phyloP scores from a whole-genome alignment of 2,797 vertebrate species.

The Sebastes wilsoni region DNA sequence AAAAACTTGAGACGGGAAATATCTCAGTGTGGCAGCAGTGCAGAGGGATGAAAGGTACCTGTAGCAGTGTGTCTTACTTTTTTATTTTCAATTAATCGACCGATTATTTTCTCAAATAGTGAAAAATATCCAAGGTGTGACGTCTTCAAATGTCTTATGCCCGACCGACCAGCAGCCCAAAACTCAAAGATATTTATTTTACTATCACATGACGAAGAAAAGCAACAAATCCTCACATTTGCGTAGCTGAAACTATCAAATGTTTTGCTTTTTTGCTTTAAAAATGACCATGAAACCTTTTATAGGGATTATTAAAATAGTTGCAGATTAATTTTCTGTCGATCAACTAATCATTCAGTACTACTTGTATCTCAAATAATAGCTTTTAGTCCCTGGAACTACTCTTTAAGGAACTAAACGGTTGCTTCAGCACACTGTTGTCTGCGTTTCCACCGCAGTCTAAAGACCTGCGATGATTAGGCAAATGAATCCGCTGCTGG shows the following conservation, averaged over 20 bases:
- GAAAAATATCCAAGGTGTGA: background rate
- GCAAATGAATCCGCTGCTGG: too few relatives aligned
- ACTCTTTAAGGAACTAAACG: too few relatives aligned
- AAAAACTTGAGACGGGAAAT: background rate
- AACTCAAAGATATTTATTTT: background rate
- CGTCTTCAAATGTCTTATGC: background rate
- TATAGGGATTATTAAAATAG: background rate
- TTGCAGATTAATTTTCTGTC: too few relatives aligned
- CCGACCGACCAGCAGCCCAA: background rate
- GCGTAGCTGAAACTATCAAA: background rate
- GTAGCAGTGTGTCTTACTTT: background rate
- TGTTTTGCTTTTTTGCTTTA: background rate
- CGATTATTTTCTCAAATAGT: background rate
- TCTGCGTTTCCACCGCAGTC: too few relatives aligned
- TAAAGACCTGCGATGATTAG: too few relatives aligned
- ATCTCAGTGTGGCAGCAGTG: background rate
- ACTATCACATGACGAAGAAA: background rate
- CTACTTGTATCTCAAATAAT: background rate
- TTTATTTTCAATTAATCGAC: background rate
- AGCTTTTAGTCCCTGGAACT: too few relatives aligned
- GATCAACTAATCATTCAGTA: background rate
- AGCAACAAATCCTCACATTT: background rate
- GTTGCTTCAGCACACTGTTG: too few relatives aligned
- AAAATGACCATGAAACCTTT: background rate
- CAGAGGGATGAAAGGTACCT: background rate